A percentile compares a stretch with the other conserved stretches of the same genome.
These are phyloP conservation scores for Alouatta caraya DNA, from an alignment of 2,797 vertebrate species.

Conservation along the genomic window DNA sequence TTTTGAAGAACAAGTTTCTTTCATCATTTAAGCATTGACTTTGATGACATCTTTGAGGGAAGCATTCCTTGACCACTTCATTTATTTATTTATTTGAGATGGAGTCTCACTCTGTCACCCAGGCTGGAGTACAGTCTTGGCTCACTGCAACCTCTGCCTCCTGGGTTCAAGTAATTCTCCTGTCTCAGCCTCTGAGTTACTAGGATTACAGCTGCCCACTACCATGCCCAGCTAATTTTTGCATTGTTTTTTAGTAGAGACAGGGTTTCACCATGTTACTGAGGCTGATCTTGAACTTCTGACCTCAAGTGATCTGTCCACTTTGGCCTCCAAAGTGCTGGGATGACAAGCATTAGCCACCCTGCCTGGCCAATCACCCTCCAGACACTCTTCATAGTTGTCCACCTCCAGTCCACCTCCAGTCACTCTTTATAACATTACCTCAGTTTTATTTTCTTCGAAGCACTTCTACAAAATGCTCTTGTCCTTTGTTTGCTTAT, in stretches of 20 bases:
- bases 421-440: background rate
- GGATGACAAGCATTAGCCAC: background rate
- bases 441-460: constrained; percentile 12
- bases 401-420: background rate
- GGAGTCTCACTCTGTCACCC: background rate
- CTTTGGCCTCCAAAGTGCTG: background rate
- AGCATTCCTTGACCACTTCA: background rate
- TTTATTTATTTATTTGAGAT: background rate
- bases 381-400: no score
- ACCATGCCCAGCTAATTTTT: background rate
- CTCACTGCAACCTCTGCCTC: background rate
- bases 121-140: background rate
- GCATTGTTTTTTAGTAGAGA: background rate
- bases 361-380: background rate
- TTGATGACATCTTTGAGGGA: background rate
- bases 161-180: background rate
- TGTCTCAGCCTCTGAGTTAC: background rate
- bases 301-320: background rate
- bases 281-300: background rate
- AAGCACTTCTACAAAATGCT: background rate
- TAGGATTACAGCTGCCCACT: background rate
- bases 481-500: background rate
- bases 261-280: background rate
- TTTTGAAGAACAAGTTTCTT: background rate
- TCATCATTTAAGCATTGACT: background rate